phyloP scores from a whole-genome alignment of 2,797 vertebrate species.

The Erethizon dorsatum region DNA sequence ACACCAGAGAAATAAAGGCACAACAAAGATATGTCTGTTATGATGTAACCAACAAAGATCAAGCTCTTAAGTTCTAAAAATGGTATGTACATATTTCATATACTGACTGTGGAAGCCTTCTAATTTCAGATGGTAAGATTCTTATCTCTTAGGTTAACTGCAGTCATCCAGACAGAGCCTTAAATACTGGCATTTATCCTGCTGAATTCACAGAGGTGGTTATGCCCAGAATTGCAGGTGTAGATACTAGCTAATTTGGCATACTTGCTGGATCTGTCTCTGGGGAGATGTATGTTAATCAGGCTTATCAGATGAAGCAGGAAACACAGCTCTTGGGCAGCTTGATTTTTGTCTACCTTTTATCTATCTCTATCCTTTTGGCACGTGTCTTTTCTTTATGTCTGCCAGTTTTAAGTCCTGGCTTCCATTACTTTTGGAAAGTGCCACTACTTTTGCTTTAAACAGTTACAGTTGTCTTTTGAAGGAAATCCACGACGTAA shows the following conservation, averaged over 20 bases:
- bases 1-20: background rate
- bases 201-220: background rate
- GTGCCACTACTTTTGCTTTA: background rate
- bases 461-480: slow-evolving; percentile 11
- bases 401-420: background rate
- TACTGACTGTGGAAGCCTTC: background rate
- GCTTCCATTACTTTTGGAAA: slow-evolving; percentile 4
- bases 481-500: background rate
- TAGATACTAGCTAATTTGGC: background rate
- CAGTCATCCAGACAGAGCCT: background rate
- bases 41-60: background rate
- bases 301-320: background rate
- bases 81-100: background rate
- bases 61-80: background rate
- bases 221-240: background rate
- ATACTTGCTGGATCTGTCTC: background rate
- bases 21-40: background rate
- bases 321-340: background rate
- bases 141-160: background rate
- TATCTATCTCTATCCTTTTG: background rate
- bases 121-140: background rate
- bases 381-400: background rate
- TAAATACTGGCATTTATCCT: background rate
- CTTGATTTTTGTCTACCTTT: background rate
- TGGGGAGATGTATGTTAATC: background rate